These are phyloP conservation scores for Mamestra brassicae DNA, from an alignment of 2,888 invertebrate species.

Conservation along the genomic window DNA sequence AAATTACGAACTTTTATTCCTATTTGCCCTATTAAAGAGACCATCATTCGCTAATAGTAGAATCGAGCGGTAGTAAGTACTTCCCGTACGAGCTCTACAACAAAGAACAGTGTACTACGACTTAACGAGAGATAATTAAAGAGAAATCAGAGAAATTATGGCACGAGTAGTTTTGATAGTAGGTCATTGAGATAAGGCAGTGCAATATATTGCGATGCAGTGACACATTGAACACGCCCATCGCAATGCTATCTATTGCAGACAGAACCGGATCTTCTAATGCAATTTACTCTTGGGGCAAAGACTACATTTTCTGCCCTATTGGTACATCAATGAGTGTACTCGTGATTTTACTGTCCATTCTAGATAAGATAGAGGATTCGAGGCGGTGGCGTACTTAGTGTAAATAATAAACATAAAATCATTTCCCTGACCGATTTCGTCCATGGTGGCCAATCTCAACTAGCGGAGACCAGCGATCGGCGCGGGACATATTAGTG, in stretches of 20 bases:
- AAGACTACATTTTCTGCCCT: constrained; percentile 4
- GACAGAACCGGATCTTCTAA: constrained; percentile 14
- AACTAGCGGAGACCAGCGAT: no score
- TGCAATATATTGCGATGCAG: constrained; percentile 19
- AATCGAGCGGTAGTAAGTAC: not conserved
- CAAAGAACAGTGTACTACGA: not conserved
- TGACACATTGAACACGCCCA: constrained; percentile 29
- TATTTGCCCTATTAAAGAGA: no score
- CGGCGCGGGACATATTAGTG: no score
- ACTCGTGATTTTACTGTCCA: not conserved
- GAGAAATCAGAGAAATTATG: constrained; percentile 24
- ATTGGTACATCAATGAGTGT: not conserved
- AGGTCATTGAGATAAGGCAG: constrained; percentile 33
- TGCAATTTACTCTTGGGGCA: not conserved
- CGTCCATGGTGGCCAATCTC: no score
- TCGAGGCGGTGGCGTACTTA: no score
- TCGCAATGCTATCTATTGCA: constrained; percentile 1
- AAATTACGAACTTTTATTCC: no score
- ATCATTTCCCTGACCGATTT: no score
- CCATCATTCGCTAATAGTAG: no score
- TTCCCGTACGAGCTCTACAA: not conserved
- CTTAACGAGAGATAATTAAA: not conserved
- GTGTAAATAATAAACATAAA: no score
- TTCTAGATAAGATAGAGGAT: not conserved
- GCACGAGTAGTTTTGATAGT: constrained; percentile 27